These are phyloP conservation scores for Omphaloscelis lunosa DNA, from an alignment of 2,888 invertebrate species.

Conservation along the genomic window DNA sequence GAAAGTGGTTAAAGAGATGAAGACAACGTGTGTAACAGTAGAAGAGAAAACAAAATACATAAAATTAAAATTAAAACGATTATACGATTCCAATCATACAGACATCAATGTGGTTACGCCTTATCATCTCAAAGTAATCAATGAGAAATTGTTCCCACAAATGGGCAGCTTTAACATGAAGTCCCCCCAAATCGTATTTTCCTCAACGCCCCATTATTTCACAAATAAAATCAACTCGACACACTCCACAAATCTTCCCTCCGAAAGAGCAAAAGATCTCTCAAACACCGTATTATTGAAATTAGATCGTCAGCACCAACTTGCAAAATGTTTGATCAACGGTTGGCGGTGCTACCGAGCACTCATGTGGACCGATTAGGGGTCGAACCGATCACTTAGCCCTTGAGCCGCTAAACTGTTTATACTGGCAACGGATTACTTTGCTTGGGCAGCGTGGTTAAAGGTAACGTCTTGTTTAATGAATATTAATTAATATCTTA, in stretches of 20 bases:
- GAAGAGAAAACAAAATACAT: too few species aligned
- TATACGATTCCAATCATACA: neutral
- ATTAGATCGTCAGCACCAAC: constrained; percentile 28
- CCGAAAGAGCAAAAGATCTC: constrained; percentile 16
- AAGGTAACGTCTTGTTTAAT: constrained; percentile 1
- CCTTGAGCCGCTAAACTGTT: constrained; percentile 30
- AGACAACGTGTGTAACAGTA: too few species aligned
- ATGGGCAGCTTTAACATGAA: neutral
- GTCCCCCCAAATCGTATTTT: constrained; percentile 7
- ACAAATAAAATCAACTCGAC: constrained; percentile 2
- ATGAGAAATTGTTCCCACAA: neutral
- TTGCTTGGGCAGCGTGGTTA: neutral
- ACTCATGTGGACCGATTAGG: constrained; percentile 34
- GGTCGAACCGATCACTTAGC: constrained; percentile 30
- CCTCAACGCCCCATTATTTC: constrained; percentile 3
- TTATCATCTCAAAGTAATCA: constrained; percentile 2
- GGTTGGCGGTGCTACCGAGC: constrained; percentile 25
- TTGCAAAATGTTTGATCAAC: constrained; percentile 45
- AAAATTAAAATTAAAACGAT: too few species aligned
- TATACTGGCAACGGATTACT: constrained; percentile 12
- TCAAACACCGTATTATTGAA: constrained; percentile 24
- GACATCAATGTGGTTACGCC: neutral
- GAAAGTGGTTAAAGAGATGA: too few species aligned
- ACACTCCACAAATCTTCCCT: neutral
- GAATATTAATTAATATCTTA: neutral